phyloP scores from a whole-genome alignment of 2,797 vertebrate genomes.

The Sus cebifrons region DNA sequence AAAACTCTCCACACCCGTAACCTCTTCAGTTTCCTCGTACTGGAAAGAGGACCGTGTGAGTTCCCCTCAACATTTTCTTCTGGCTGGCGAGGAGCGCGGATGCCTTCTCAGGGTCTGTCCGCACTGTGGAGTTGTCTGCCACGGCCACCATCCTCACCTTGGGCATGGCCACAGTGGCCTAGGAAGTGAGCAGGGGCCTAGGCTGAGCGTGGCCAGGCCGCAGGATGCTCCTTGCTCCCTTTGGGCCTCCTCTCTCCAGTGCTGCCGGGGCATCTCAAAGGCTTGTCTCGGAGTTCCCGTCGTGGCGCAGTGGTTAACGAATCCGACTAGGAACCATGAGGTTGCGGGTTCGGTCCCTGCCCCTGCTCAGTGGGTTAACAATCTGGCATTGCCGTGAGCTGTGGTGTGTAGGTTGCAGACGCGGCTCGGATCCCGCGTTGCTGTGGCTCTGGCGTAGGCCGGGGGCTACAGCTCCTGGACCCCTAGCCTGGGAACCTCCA shows the following conservation, averaged over 20 bases:
- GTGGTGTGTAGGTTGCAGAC: too few relatives aligned
- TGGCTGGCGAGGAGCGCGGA: background rate
- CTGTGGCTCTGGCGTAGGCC: too few relatives aligned
- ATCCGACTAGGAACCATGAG: too few relatives aligned
- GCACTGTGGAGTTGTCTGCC: slow-evolving; percentile 11
- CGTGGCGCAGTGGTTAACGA: too few relatives aligned
- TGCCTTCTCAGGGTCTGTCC: slow-evolving; percentile 8
- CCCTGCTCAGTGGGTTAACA: too few relatives aligned
- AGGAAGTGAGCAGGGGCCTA: slow-evolving; percentile 26
- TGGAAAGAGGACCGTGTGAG: slow-evolving; percentile 38
- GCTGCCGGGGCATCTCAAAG: background rate
- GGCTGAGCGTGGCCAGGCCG: background rate
- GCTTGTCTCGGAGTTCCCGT: background rate
- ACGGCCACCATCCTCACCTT: background rate
- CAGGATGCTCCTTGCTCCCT: background rate
- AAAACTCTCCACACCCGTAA: background rate
- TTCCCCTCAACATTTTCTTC: slow-evolving; percentile 45
- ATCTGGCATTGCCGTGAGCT: too few relatives aligned
- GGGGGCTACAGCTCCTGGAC: too few relatives aligned
- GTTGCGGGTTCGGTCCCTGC: too few relatives aligned
- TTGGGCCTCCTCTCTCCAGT: slow-evolving; percentile 6
- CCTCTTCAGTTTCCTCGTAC: slow-evolving; percentile 7
- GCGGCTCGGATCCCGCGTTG: too few relatives aligned
- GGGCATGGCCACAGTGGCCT: background rate
- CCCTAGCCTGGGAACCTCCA: too few relatives aligned